These are phyloP conservation scores for Ametastegia equiseti DNA, from an alignment of 2,888 invertebrate species.

Conservation along the genomic window DNA sequence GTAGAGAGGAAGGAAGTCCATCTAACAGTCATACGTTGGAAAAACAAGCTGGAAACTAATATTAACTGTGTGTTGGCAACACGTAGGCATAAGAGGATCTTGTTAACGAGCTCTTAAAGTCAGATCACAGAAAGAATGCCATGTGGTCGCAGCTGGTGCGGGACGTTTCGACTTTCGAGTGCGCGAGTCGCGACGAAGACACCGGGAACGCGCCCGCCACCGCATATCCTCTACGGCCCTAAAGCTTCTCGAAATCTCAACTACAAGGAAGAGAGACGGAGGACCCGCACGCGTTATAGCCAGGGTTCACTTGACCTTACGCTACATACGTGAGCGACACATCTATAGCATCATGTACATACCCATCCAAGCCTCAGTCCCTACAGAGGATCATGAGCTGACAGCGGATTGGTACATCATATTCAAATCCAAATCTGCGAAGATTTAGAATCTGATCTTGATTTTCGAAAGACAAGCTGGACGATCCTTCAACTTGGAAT, in stretches of 20 bases:
- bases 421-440: not conserved
- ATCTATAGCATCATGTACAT: not conserved
- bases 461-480: not conserved
- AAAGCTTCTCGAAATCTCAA: not conserved
- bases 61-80: constrained; percentile 74
- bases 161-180: constrained; percentile 49
- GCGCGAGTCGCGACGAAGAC: constrained; percentile 43
- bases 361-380: not conserved
- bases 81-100: constrained; percentile 68
- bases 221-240: not conserved
- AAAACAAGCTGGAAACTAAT: constrained; percentile 74
- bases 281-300: not conserved
- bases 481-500: not conserved
- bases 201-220: constrained; percentile 14
- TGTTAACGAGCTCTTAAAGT: constrained; percentile 74
- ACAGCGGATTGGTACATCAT: not conserved
- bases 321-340: too few relatives aligned
- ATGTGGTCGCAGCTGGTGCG: constrained; percentile 72
- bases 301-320: constrained; percentile 6
- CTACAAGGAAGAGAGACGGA: not conserved
- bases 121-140: constrained; percentile 71
- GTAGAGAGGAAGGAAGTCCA: constrained; percentile 55
- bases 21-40: constrained; percentile 66
- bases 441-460: not conserved
- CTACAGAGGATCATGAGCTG: not conserved